phyloP scores from a whole-genome alignment of 2,113 vertebrate genomes.

The Pteruthius melanotis region DNA sequence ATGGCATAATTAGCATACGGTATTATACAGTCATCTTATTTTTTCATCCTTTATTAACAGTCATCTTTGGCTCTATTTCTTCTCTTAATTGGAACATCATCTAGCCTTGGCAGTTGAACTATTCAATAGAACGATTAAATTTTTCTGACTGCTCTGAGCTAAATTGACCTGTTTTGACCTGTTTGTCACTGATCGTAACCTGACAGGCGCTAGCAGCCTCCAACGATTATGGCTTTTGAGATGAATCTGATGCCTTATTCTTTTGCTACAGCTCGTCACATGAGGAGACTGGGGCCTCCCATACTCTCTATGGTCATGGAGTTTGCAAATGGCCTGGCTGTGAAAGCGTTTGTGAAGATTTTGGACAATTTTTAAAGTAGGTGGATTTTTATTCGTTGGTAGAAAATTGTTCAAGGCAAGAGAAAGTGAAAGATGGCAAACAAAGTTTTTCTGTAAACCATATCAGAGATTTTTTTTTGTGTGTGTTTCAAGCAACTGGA shows the following conservation, averaged over 20 bases:
- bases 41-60: slow-evolving; percentile 80
- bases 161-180: slow-evolving; percentile 84
- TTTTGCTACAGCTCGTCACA: slow-evolving; percentile 88
- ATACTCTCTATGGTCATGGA: slow-evolving; percentile 97
- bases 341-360: slow-evolving; percentile 98
- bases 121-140: slow-evolving; percentile 83
- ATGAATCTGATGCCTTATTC: slow-evolving; percentile 75
- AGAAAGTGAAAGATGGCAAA: neutral
- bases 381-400: slow-evolving; percentile 58
- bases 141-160: slow-evolving; percentile 82
- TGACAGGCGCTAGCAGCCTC: slow-evolving; percentile 81
- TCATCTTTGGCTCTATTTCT: slow-evolving; percentile 81
- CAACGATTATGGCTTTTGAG: slow-evolving; percentile 77
- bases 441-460: slow-evolving; percentile 1
- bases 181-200: slow-evolving; percentile 83
- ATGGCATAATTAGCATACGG: slow-evolving; percentile 76
- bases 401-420: neutral
- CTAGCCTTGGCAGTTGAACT: slow-evolving; percentile 84
- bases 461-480: neutral
- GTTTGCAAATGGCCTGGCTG: slow-evolving; percentile 99
- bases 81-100: slow-evolving; percentile 86
- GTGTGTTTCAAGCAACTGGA: slow-evolving; percentile 32
- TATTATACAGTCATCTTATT: slow-evolving; percentile 75
- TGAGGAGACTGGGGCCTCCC: slow-evolving; percentile 92
- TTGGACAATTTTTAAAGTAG: slow-evolving; percentile 99